Base-by-base conservation (phyloP, 2,888 invertebrate species). In the Hyposoter dolosus region DNA sequence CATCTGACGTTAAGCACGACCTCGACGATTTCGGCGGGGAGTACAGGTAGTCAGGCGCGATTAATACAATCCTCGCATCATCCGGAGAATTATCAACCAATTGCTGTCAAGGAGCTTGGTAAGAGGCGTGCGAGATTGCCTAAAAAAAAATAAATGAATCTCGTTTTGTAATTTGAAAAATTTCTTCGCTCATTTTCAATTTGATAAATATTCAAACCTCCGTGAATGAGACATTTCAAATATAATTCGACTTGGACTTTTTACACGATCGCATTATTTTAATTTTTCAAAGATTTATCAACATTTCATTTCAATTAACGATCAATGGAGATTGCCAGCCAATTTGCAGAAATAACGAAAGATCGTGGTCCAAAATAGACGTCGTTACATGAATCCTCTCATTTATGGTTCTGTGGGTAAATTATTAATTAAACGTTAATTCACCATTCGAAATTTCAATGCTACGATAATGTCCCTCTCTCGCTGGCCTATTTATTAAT, bases 21-120 rank as follows among this genome's bases (percentile, higher is more conserved):
- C 90, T 98, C 98, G 92, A 98, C 98, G 88, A 96, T 98, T 93
- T 98, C 98, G 91, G 98, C 98, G 86, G 98, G 98, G 93, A 98
- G 98, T 95, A 98, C 98, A 77, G 98, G 98, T 92, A 98, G 98
- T 94, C 98, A 98, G 95, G 98, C 98, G 85, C 96, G 98, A 92
- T 96, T 98, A 93, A 98, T 98, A 94, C 98, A 98, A 95, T 98
- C 98, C 89, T 98, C 98, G 90, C 98, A 98, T 95, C 98, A 98
- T 93, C 98, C 98, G 84, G 97, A 98, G 92, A 97, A 97, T 94
- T 98, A 98, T 95, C 98, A 98, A 92, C 98, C 98, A 84, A 96
- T 97, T 90, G 96, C 97, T 94, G 96, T 97, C 93, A 97, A 98
- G 95, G 98, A 98, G 95, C 95, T 98, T 96, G 98, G 98, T 98